Percentiles rank a stretch among this genome's conserved stretches.
phyloP scores from a whole-genome alignment of 2,888 invertebrate species.

The Drosophila buzzatii region DNA sequence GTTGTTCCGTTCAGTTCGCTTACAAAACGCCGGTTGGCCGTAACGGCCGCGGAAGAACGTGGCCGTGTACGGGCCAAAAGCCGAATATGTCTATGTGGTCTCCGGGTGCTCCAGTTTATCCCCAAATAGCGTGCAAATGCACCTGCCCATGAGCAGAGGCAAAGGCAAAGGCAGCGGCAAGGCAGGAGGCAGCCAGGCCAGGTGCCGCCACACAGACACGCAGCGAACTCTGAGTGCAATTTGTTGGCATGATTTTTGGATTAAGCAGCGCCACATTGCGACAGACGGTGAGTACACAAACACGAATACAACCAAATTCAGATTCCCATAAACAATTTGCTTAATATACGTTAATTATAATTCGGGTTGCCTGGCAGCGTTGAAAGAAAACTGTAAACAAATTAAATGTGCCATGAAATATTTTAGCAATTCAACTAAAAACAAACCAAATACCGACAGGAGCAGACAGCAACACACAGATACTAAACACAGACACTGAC shows the following conservation, averaged over 20 bases:
- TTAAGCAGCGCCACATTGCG: constrained; percentile 74
- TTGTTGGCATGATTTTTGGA: constrained; percentile 71
- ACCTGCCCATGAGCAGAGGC: constrained; percentile 24
- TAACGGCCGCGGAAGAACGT: constrained; percentile 61
- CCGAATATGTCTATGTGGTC: constrained; percentile 18
- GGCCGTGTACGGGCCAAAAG: constrained; percentile 26
- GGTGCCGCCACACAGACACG: constrained; percentile 37
- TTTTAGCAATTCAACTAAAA: constrained; percentile 59
- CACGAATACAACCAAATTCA: neutral
- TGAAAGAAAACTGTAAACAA: constrained; percentile 41
- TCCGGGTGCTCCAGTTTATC: constrained; percentile 37
- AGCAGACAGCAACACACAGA: neutral
- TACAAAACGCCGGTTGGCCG: constrained; percentile 78
- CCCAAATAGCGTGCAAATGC: constrained; percentile 39
- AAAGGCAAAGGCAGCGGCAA: constrained; percentile 17
- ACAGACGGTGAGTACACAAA: constrained; percentile 65
- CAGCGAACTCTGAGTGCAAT: constrained; percentile 62
- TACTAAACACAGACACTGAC: neutral
- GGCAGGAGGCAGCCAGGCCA: neutral
- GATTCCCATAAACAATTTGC: constrained; percentile 16
- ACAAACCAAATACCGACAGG: constrained; percentile 22
- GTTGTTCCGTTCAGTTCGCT: constrained; percentile 70
- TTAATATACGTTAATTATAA: constrained; percentile 34
- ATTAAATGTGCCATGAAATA: constrained; percentile 56
- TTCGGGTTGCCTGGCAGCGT: constrained; percentile 20